A percentile compares a stretch with the other conserved stretches of the same genome.
Conservation (phyloP, 2,888 invertebrate species). For the Enoplolaimus lenunculus region DNA sequence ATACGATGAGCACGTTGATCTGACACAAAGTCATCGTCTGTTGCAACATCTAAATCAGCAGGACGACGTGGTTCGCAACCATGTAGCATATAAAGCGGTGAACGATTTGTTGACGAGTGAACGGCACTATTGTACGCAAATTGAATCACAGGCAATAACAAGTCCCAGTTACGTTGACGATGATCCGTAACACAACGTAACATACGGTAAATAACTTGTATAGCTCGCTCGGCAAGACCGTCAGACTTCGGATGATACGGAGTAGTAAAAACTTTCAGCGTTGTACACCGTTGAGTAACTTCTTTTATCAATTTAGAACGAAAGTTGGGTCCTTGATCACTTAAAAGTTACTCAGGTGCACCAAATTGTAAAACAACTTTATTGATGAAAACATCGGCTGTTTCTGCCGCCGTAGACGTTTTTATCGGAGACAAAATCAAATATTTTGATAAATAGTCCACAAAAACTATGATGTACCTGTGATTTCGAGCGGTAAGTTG, state of each 20-base stretch:
- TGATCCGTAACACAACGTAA: background rate
- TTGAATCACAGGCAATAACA: background rate
- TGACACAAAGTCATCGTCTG: background rate
- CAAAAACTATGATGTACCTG: background rate
- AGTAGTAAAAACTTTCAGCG: background rate
- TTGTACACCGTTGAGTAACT: background rate
- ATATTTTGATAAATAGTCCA: constrained; percentile 9
- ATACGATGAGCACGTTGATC: background rate
- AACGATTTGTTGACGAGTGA: background rate
- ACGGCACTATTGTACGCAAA: background rate
- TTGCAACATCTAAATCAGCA: background rate
- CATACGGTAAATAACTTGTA: constrained; percentile 9
- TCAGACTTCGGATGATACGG: constrained; percentile 1
- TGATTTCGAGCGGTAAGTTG: background rate
- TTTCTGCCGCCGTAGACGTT: background rate
- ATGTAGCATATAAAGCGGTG: background rate
- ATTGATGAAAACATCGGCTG: constrained; percentile 1
- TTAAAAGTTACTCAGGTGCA: background rate
- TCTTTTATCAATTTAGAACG: background rate
- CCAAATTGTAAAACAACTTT: constrained; percentile 2
- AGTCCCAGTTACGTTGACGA: background rate
- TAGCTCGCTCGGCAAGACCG: background rate
- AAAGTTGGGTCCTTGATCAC: constrained; percentile 3
- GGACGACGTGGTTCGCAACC: background rate
- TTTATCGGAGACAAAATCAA: background rate